Percentiles rank a stretch among this genome's conserved stretches.
Conservation (phyloP, 2,888 invertebrate genomes). For the Orthosia gothica region DNA sequence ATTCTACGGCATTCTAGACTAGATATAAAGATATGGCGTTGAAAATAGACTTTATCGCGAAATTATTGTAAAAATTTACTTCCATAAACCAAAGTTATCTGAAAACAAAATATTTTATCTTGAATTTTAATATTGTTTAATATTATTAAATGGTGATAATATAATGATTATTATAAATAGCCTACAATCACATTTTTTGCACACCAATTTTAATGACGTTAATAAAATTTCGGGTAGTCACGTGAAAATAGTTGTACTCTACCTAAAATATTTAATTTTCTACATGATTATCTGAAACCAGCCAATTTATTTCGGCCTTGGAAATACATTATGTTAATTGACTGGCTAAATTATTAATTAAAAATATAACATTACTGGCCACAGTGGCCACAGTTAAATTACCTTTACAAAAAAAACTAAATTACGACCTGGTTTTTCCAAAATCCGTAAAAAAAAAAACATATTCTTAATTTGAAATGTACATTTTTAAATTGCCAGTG, state of each 20-base stretch:
- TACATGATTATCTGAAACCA: conserved; percentile 25
- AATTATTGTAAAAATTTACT: conserved; percentile 79
- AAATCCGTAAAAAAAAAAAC: conserved; percentile 10
- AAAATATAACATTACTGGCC: conserved; percentile 16
- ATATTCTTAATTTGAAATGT: conserved; percentile 43
- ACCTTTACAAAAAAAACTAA: background rate
- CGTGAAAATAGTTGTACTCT: conserved; percentile 6
- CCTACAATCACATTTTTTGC: conserved; percentile 43
- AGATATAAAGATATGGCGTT: conserved; percentile 67
- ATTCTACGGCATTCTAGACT: conserved; percentile 54
- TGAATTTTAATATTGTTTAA: conserved; percentile 82
- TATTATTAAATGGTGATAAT: conserved; percentile 78
- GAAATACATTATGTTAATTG: conserved; percentile 40
- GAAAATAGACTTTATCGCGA: conserved; percentile 79
- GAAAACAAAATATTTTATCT: conserved; percentile 86
- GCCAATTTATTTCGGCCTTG: conserved; percentile 28
- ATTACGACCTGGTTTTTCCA: conserved; percentile 4
- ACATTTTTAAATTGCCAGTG: conserved; percentile 50
- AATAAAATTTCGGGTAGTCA: conserved; percentile 4
- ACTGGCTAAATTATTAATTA: conserved; percentile 34
- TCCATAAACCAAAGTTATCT: conserved; percentile 83
- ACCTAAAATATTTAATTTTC: conserved; percentile 4
- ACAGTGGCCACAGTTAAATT: background rate
- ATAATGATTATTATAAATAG: conserved; percentile 66
- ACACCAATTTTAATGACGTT: conserved; percentile 24